Conservation (phyloP, 2,888 invertebrate genomes). For the Cabera pusaria region DNA sequence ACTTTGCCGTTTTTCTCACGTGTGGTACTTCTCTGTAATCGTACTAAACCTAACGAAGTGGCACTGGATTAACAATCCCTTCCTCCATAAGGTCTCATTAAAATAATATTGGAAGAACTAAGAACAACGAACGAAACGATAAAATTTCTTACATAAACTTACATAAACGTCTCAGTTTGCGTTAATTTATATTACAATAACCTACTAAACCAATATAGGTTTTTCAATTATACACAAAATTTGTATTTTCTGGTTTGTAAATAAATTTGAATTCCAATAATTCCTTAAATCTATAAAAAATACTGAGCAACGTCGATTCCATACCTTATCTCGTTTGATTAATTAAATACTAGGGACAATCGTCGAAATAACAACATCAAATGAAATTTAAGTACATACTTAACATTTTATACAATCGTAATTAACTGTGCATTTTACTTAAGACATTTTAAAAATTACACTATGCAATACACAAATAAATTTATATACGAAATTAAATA, state of each 20-base stretch:
- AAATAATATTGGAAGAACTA: constrained; percentile 62
- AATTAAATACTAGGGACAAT: constrained; percentile 50
- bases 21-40: constrained; percentile 11
- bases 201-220: constrained; percentile 49
- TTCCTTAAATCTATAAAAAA: constrained; percentile 77
- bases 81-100: constrained; percentile 48
- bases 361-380: constrained; percentile 56
- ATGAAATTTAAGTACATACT: constrained; percentile 60
- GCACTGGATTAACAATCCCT: constrained; percentile 55
- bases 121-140: constrained; percentile 41
- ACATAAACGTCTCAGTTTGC: constrained; percentile 26
- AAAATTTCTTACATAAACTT: constrained; percentile 33
- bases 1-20: no score
- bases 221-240: constrained; percentile 47
- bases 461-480: constrained; percentile 64
- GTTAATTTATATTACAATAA: constrained; percentile 29
- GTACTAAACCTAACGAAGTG: constrained; percentile 51
- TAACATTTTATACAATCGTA: constrained; percentile 58
- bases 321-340: constrained; percentile 59
- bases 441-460: constrained; percentile 57
- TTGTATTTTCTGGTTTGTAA: constrained; percentile 60
- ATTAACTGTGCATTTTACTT: constrained; percentile 63
- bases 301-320: constrained; percentile 79
- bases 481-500: constrained; percentile 55
- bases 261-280: constrained; percentile 68